Evolutionary conservation across 2,888 invertebrate species (phyloP), one percentile per base, ranked within the genome.

Genomic region (Clunio marinus): DNA sequence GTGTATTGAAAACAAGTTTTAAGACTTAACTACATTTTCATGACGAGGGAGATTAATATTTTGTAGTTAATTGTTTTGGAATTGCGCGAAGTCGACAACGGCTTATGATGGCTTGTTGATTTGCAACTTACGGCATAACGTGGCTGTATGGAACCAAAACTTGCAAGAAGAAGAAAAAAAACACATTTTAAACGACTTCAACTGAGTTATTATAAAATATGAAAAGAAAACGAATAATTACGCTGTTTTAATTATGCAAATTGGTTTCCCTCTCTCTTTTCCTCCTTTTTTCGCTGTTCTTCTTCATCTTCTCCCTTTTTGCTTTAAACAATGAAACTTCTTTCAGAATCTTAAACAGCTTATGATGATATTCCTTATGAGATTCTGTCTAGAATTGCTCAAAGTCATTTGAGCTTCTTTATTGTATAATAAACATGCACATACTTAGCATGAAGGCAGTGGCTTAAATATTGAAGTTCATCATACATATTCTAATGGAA

Each of bases 1-100:
- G 57, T 57, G 27, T 57, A 57, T 57, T 57, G 57, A 57, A 57
- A 27, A 57, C 57, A 22, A 57, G 51, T 51, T 51, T 51, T 17
- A 25, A 57, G 2, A 3, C 25, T n/a, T n/a, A n/a, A n/a, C n/a
- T n/a, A n/a, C n/a, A n/a, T n/a, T 25, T 51, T 17, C 17, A 17
- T 8, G 51, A 20, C 20, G 22, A 22, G 51, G n/a, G n/a, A 51
- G 51, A 51, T 51, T 51, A 51, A 51, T 51, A 51, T 51, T 51
- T 41, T 17, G 51, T 20, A 51, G 3, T 51, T 51, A 51, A 51
- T 51, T 51, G 51, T 51, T 51, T 51, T 51, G 51, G 51, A 7
- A 15, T 45, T 45, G 7, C 15, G 45, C 45, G 45, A 45, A n/a
- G 15, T 45, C 4, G 8, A 51, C 8, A 51, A 20, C 51, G n/a